Base-by-base conservation (phyloP, 1,140 invertebrate genomes). In the Drosophila repleta region DNA sequence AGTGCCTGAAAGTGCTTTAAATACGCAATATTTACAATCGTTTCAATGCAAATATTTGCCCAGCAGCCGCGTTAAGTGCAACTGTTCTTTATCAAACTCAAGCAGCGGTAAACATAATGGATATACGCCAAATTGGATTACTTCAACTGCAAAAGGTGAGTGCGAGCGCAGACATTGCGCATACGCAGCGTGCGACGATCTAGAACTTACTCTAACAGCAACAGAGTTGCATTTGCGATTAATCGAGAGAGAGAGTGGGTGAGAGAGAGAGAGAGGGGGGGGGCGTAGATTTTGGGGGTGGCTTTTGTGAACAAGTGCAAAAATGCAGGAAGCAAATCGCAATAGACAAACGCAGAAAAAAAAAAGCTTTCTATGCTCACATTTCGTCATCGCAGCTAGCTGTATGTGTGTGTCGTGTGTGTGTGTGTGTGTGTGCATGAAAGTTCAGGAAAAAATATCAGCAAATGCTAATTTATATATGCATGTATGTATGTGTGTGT, bases 81-180 rank as follows among this genome's bases (percentile, higher is more conserved):
- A 68, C 70, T 61, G 63, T 72, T 67, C 51, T 52, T 45, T 21
- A 51, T 37, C 39, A 45, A n/a, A 45, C 8, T n/a, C 1, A 51
- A 4, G 15, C 51, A 45, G 43, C 62, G 51, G 48, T 37, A 65
- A 76, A 79, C 79, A 88, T 74, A 77, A 88, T 88, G 83, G 83
- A 88, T 88, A 89, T 71, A 69, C 71, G 52, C 37, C 74, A 75
- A 79, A 79, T 88, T 83, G 83, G 83, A 88, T 88, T 88, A 88
- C 62, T 83, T 62, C 53, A 74, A 45, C 58, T 83, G 62, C 62
- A 88, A 65, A 88, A 88, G 83, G 83, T 88, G 46, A 88, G 83
- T 15, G 10, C n/a, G 1, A 43, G 7, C 52, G 13, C 20, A 41
- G 32, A 67, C 53, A 88, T 83, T 79, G 68, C 83, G 87, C 83